phyloP scores from a whole-genome alignment of 2,113 vertebrate genomes.

The Epinephelus lanceolatus region DNA sequence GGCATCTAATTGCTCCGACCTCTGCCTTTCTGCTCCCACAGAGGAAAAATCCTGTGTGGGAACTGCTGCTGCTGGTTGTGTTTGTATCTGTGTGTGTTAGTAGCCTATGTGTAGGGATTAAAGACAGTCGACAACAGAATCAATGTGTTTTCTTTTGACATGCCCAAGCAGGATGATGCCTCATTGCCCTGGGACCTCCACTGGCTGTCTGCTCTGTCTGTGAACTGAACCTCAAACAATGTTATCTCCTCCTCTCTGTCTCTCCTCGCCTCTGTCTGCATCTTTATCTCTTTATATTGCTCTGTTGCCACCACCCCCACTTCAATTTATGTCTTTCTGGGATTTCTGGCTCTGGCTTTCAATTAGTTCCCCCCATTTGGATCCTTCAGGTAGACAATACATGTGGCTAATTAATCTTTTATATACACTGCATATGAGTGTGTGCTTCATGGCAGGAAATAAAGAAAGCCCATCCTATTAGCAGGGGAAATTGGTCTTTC shows the following conservation, averaged over 20 bases:
- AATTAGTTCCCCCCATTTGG: conserved; percentile 5
- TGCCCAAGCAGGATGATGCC: conserved; percentile 64
- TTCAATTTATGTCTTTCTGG: not conserved
- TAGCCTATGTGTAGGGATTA: conserved; percentile 72
- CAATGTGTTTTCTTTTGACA: conserved; percentile 83
- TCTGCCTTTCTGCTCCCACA: not conserved
- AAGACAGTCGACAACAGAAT: conserved; percentile 81
- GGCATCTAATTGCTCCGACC: not conserved
- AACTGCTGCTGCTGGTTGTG: not conserved
- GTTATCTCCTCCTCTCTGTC: conserved; percentile 87
- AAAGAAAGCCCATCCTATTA: not conserved
- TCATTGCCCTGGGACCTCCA: conserved; percentile 86
- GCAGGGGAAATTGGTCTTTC: not conserved
- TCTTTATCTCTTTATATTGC: conserved; percentile 31
- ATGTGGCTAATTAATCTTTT: conserved; percentile 79
- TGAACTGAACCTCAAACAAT: conserved; percentile 88
- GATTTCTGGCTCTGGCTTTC: not conserved
- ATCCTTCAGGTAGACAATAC: conserved; percentile 90
- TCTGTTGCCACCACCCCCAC: not conserved
- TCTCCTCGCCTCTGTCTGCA: not conserved
- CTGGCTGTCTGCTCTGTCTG: conserved; percentile 86
- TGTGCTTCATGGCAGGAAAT: not conserved
- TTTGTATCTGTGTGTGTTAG: not conserved
- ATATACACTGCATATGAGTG: not conserved
- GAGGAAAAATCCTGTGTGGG: not conserved